Evolutionary conservation across 2,888 invertebrate genomes (phyloP).

Genomic region (Blastobasis adustella): DNA sequence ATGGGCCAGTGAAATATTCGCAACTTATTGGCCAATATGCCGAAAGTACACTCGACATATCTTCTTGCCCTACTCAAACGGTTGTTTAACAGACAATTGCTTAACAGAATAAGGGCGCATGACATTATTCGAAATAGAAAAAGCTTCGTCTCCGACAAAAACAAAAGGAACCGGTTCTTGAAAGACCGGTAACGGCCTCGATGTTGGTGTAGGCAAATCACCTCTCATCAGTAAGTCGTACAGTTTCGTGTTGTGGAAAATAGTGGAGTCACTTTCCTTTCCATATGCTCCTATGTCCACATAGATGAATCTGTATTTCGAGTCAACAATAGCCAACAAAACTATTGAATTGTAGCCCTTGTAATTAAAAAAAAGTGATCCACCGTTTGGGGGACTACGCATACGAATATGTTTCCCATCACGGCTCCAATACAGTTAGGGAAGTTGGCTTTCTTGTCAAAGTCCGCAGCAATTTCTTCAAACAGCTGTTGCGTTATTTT

Average conservation of each 20-base stretch:
- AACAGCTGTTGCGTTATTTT: conserved; percentile 4
- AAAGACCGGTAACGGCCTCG: background rate
- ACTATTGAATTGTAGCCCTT: conserved; percentile 17
- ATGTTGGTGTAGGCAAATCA: background rate
- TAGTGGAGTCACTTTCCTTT: conserved; percentile 14
- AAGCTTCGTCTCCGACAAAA: too few relatives aligned
- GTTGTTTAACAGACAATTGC: background rate
- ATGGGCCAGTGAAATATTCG: background rate
- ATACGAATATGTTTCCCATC: conserved; percentile 20
- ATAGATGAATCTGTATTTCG: conserved; percentile 13
- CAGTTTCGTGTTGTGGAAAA: conserved; percentile 9
- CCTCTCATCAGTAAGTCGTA: background rate
- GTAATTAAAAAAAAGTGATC: conserved; percentile 19
- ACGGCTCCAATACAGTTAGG: conserved; percentile 18
- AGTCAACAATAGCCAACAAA: conserved; percentile 16
- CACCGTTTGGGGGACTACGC: conserved; percentile 11
- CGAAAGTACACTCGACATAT: background rate
- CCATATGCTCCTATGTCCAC: conserved; percentile 17
- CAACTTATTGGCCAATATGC: background rate
- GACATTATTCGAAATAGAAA: too few relatives aligned
- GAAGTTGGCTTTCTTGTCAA: conserved; percentile 12
- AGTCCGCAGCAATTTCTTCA: conserved; percentile 3
- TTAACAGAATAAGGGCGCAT: background rate
- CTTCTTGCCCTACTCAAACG: background rate
- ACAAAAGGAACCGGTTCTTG: background rate